Conservation (phyloP, 2,888 invertebrate genomes). For the Pilophorus perplexus region DNA sequence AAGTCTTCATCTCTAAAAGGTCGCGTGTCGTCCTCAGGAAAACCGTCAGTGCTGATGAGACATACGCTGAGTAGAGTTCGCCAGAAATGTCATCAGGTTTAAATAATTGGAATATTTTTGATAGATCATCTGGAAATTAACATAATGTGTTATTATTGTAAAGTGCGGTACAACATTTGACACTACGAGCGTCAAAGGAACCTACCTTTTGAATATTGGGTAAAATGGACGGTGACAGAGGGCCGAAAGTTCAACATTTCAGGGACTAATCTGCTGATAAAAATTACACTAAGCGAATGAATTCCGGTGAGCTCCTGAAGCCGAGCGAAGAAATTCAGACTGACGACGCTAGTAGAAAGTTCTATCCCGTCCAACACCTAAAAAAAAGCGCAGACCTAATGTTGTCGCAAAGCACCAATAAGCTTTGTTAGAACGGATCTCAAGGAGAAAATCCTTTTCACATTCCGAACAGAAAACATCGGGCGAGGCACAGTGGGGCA, state of each 20-base stretch:
- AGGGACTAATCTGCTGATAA: slow-evolving; percentile 74
- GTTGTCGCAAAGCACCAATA: too few relatives aligned
- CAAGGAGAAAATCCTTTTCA: not conserved
- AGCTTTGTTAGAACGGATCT: not conserved
- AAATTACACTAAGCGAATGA: slow-evolving; percentile 67
- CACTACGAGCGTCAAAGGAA: too few relatives aligned
- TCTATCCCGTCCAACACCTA: slow-evolving; percentile 76
- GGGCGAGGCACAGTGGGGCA: too few relatives aligned
- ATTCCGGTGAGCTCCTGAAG: slow-evolving; percentile 70
- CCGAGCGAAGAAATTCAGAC: slow-evolving; percentile 67
- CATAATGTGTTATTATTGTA: slow-evolving; percentile 32
- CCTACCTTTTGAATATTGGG: slow-evolving; percentile 70
- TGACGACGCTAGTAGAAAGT: too few relatives aligned
- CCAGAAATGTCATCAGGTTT: slow-evolving; percentile 53
- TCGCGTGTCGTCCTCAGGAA: slow-evolving; percentile 83
- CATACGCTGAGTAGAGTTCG: slow-evolving; percentile 72
- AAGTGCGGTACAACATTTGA: too few relatives aligned
- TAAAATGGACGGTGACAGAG: slow-evolving; percentile 71
- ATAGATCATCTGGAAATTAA: slow-evolving; percentile 52
- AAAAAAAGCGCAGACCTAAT: too few relatives aligned
- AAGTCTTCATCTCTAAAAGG: slow-evolving; percentile 75
- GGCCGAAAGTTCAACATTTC: slow-evolving; percentile 75
- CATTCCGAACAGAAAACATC: not conserved
- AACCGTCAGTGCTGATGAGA: slow-evolving; percentile 78
- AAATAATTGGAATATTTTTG: slow-evolving; percentile 53